These are phyloP conservation scores for Uloborus plumipes DNA, from an alignment of 2,888 invertebrate species.

Conservation along the genomic window DNA sequence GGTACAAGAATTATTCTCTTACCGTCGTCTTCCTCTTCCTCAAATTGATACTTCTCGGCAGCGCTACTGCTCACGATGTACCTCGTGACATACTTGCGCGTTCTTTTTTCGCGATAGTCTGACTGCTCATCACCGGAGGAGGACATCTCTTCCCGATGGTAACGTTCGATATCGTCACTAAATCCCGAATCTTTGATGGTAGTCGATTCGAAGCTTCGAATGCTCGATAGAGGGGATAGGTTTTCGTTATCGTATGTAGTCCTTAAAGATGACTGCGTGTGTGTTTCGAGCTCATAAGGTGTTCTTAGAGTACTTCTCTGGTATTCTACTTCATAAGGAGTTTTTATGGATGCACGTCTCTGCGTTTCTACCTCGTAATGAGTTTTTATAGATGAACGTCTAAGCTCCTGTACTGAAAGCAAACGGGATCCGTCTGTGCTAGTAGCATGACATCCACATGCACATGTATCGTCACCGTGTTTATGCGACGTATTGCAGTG, in stretches of 20 bases:
- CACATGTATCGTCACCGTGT: neutral
- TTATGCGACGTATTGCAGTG: constrained; percentile 2
- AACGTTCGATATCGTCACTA: constrained; percentile 58
- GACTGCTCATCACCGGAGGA: constrained; percentile 46
- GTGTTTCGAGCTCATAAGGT: neutral
- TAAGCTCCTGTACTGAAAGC: constrained; percentile 3
- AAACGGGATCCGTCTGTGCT: neutral
- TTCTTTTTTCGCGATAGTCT: constrained; percentile 9
- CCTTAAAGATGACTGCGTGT: constrained; percentile 28
- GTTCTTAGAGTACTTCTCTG: neutral
- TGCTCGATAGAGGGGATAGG: constrained; percentile 58
- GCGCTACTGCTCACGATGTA: constrained; percentile 52
- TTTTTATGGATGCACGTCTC: constrained; percentile 30
- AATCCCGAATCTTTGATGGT: constrained; percentile 63
- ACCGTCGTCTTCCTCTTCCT: constrained; percentile 39
- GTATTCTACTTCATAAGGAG: constrained; percentile 40
- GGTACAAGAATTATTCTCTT: constrained; percentile 30
- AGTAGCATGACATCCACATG: constrained; percentile 11
- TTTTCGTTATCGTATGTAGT: constrained; percentile 44
- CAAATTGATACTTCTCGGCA: constrained; percentile 41
- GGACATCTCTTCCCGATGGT: constrained; percentile 2
- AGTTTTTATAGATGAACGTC: constrained; percentile 36
- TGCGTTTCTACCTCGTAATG: constrained; percentile 22
- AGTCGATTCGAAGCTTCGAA: constrained; percentile 54
- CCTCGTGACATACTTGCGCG: constrained; percentile 13